Percentiles rank a stretch among this genome's conserved stretches.
phyloP scores from a whole-genome alignment of 2,797 vertebrate genomes.

The Spinus pinus region DNA sequence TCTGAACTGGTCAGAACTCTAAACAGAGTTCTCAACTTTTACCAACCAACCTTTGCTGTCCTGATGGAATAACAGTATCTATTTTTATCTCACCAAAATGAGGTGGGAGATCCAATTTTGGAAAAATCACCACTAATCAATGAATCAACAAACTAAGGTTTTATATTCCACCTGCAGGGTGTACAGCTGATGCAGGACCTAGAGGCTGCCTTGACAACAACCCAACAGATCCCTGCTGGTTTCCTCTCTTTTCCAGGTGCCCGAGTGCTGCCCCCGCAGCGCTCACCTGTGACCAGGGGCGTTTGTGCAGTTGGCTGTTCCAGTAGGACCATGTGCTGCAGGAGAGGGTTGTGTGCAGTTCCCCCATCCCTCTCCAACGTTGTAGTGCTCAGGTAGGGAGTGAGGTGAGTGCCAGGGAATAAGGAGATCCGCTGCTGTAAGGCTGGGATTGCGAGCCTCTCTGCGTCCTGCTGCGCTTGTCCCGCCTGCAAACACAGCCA shows the following conservation, averaged over 20 bases:
- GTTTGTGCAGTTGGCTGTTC: constrained; percentile 86
- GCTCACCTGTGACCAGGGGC: constrained; percentile 87
- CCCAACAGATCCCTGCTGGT: not conserved
- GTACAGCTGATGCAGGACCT: not conserved
- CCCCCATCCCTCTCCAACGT: constrained; percentile 86
- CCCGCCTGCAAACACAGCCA: constrained; percentile 73
- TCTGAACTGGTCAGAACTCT: not conserved
- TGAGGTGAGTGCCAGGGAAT: constrained; percentile 88
- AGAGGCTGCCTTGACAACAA: not conserved
- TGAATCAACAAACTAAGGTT: not conserved
- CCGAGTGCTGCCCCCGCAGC: fast-evolving
- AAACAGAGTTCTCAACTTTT: not conserved
- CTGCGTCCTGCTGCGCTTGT: constrained; percentile 85
- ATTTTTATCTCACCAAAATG: not conserved
- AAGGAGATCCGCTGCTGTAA: constrained; percentile 90
- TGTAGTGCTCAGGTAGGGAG: constrained; percentile 88
- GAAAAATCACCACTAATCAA: not conserved
- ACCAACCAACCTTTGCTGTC: not conserved
- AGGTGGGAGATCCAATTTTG: not conserved
- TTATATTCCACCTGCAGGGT: fast-evolving
- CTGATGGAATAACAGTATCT: not conserved
- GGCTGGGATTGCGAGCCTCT: constrained; percentile 83
- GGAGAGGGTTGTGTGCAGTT: constrained; percentile 85
- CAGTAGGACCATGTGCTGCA: constrained; percentile 94
- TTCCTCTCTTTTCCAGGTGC: not conserved